phyloP scores from a whole-genome alignment of 2,888 invertebrate species.

The Acleris holmiana region DNA sequence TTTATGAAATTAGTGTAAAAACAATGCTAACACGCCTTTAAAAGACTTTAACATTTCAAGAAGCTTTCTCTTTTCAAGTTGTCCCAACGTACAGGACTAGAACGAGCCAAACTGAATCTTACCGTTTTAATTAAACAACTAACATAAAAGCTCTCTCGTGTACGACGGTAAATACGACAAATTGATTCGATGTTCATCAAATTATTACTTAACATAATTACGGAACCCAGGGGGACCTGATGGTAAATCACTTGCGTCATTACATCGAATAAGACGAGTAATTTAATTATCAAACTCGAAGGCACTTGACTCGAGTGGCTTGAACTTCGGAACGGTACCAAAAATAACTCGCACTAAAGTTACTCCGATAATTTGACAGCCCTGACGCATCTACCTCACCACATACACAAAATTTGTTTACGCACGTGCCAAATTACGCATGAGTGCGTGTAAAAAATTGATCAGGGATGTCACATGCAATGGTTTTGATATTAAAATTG shows the following conservation, averaged over 20 bases:
- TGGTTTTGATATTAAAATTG: background rate
- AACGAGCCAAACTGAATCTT: slow-evolving; percentile 4
- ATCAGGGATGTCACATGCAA: slow-evolving; percentile 13
- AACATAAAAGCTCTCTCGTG: slow-evolving; percentile 32
- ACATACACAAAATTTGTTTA: slow-evolving; percentile 2
- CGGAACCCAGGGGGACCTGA: slow-evolving; percentile 40
- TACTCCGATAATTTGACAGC: slow-evolving; percentile 16
- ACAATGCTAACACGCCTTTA: too few species aligned
- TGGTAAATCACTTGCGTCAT: slow-evolving; percentile 63
- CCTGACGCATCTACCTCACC: slow-evolving; percentile 10
- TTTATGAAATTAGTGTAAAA: too few species aligned
- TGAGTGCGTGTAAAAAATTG: slow-evolving; percentile 19
- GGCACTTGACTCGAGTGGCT: slow-evolving; percentile 49
- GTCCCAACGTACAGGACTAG: too few species aligned
- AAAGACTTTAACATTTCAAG: background rate
- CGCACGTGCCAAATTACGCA: background rate
- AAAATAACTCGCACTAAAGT: slow-evolving; percentile 19
- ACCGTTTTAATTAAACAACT: slow-evolving; percentile 1
- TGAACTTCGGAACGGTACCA: slow-evolving; percentile 40
- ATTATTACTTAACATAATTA: slow-evolving; percentile 41
- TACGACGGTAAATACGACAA: slow-evolving; percentile 37
- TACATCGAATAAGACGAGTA: slow-evolving; percentile 60
- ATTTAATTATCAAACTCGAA: slow-evolving; percentile 67
- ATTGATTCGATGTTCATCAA: slow-evolving; percentile 38
- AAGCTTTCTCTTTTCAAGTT: too few species aligned